Conservation (phyloP, 2,888 invertebrate species). For the Drosophila ustulata region DNA sequence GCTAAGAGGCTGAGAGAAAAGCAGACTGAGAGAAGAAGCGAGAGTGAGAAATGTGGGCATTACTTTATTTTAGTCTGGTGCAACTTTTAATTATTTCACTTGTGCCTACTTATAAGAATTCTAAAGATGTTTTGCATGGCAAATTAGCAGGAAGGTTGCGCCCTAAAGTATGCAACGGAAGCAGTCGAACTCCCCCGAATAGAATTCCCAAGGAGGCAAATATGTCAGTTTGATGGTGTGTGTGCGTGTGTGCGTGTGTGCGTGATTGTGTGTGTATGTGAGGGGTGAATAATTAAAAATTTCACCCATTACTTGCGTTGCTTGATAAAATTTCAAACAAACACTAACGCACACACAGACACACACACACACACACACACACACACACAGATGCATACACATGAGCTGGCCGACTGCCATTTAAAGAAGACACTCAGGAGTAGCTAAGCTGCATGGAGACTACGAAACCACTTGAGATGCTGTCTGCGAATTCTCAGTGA, state of each 20-base stretch:
- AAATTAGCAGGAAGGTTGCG: conserved; percentile 68
- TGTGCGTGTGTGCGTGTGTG: conserved; percentile 9
- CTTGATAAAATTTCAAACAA: conserved; percentile 77
- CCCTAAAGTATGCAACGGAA: conserved; percentile 49
- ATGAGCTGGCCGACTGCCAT: conserved; percentile 20
- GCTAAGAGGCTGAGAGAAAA: not conserved
- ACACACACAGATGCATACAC: conserved; percentile 3
- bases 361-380: conserved; percentile 17
- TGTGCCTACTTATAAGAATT: conserved; percentile 64
- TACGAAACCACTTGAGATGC: conserved; percentile 79
- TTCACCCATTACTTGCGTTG: conserved; percentile 76
- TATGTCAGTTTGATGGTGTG: not conserved
- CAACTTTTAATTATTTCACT: conserved; percentile 81
- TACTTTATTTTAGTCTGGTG: conserved; percentile 32
- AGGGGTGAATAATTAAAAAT: conserved; percentile 79
- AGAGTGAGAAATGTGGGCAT: not conserved
- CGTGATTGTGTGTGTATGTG: conserved; percentile 6
- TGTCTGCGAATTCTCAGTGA: conserved; percentile 47
- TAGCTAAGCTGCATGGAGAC: conserved; percentile 55
- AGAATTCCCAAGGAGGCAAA: not conserved
- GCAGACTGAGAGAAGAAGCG: no score
- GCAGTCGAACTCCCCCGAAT: conserved; percentile 7
- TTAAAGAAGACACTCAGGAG: conserved; percentile 32
- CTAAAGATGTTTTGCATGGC: conserved; percentile 78
- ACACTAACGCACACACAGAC: conserved; percentile 33